Evolutionary conservation across 2,888 invertebrate species (phyloP).

Genomic region (Cosmopolites sordidus): DNA sequence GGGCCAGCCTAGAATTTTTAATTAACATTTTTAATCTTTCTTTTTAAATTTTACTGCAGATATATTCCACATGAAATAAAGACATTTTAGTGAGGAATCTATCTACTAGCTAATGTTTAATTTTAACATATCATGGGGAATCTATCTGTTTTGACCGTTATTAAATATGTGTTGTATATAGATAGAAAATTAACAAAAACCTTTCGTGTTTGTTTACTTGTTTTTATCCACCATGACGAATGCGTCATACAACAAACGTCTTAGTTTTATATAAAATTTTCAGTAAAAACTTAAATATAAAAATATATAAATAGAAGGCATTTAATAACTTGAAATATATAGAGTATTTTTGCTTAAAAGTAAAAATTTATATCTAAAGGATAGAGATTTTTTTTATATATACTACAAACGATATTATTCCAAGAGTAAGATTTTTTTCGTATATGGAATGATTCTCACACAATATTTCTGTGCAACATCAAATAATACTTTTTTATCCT

Average conservation of each 20-base stretch:
- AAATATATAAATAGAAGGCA: slow-evolving; percentile 16
- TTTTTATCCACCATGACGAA: no score
- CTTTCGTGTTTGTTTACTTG: no score
- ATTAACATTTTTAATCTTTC: neutral
- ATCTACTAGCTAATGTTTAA: no score
- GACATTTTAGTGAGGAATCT: no score
- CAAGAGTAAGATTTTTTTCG: neutral
- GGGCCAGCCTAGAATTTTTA: slow-evolving; percentile 9
- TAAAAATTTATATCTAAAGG: neutral
- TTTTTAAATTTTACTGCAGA: no score
- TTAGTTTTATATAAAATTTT: slow-evolving; percentile 7
- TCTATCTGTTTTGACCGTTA: no score
- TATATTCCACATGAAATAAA: no score
- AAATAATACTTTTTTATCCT: slow-evolving; percentile 9
- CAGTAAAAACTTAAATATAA: slow-evolving; percentile 19
- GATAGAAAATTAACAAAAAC: no score
- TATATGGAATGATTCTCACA: slow-evolving; percentile 9
- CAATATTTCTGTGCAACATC: slow-evolving; percentile 8
- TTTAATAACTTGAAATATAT: slow-evolving; percentile 2
- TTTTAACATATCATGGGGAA: no score
- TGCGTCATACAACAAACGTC: no score
- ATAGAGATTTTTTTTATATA: neutral
- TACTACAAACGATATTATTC: slow-evolving; percentile 4
- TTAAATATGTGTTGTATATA: no score
- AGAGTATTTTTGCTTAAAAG: slow-evolving; percentile 1